Conservation (phyloP, 2,888 invertebrate species). For the Agrochola lychnidis region DNA sequence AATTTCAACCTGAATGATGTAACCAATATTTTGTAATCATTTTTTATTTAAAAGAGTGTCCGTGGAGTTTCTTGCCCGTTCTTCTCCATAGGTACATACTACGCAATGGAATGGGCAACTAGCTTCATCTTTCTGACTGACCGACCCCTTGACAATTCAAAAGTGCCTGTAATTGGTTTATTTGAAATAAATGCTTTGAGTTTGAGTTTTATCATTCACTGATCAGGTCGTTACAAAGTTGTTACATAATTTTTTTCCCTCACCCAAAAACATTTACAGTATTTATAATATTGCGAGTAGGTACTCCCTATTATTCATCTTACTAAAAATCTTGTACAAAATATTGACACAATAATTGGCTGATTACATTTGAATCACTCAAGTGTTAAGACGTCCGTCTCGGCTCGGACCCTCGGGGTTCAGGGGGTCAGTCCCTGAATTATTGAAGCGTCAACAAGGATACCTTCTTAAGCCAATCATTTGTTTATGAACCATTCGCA, state of each 20-base stretch:
- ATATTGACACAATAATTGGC: slow-evolving; percentile 37
- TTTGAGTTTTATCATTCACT: neutral
- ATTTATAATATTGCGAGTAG: neutral
- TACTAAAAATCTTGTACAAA: slow-evolving; percentile 6
- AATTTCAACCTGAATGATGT: too few relatives aligned
- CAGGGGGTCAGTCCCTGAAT: slow-evolving; percentile 37
- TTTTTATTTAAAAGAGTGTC: too few relatives aligned
- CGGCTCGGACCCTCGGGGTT: slow-evolving; percentile 25
- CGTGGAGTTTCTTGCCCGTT: too few relatives aligned
- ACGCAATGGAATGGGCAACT: too few relatives aligned
- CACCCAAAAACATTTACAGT: neutral
- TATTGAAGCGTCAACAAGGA: slow-evolving; percentile 39
- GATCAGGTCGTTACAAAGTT: neutral
- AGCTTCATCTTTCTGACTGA: too few relatives aligned
- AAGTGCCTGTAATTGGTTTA: too few relatives aligned
- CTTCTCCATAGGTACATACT: too few relatives aligned
- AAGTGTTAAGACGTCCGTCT: slow-evolving; percentile 38
- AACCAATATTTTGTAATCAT: too few relatives aligned
- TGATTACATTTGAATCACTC: slow-evolving; percentile 41
- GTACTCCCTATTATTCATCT: neutral
- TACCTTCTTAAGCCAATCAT: slow-evolving; percentile 39
- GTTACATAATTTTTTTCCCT: neutral
- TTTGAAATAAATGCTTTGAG: too few relatives aligned
- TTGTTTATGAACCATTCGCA: slow-evolving; percentile 37
- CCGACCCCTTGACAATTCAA: too few relatives aligned